These are phyloP conservation scores for Alaudala cheleensis DNA, from an alignment of 2,113 vertebrate genomes.

Conservation along the genomic window DNA sequence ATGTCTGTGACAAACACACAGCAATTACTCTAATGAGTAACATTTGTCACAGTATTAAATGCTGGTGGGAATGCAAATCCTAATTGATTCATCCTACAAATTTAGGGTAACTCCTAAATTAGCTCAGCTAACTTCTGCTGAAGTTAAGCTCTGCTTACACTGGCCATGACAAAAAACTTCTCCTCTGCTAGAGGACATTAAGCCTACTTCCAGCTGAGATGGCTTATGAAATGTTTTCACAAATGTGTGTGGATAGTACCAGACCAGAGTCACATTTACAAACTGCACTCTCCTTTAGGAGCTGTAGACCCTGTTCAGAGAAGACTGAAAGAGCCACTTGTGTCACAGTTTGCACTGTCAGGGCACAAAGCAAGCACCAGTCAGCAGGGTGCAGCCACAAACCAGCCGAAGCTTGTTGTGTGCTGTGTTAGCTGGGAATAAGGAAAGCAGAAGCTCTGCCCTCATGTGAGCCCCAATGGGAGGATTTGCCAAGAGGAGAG, in stretches of 20 bases:
- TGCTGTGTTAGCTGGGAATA: neutral
- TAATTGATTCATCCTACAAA: neutral
- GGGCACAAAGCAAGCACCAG: neutral
- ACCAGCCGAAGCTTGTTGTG: neutral
- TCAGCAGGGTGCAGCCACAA: neutral
- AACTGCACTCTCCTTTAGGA: neutral
- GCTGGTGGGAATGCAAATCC: neutral
- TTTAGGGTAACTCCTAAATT: slow-evolving; percentile 28
- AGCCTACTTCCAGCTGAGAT: slow-evolving; percentile 11
- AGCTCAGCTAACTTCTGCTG: neutral
- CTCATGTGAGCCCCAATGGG: neutral
- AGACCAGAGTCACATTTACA: neutral
- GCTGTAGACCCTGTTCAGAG: neutral
- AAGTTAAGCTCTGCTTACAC: slow-evolving; percentile 17
- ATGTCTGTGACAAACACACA: neutral
- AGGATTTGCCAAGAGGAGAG: neutral
- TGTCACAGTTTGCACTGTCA: neutral
- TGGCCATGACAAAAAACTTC: slow-evolving; percentile 4
- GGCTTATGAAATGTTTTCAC: slow-evolving; percentile 37
- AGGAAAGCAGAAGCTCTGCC: neutral
- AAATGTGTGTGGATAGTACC: neutral
- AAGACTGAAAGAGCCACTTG: neutral
- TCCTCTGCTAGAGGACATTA: neutral
- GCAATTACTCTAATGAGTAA: neutral
- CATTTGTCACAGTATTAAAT: neutral